A percentile compares a stretch with the other conserved stretches of the same genome.
phyloP scores from a whole-genome alignment of 2,888 invertebrate genomes.

The Lacanobia wlatinum region DNA sequence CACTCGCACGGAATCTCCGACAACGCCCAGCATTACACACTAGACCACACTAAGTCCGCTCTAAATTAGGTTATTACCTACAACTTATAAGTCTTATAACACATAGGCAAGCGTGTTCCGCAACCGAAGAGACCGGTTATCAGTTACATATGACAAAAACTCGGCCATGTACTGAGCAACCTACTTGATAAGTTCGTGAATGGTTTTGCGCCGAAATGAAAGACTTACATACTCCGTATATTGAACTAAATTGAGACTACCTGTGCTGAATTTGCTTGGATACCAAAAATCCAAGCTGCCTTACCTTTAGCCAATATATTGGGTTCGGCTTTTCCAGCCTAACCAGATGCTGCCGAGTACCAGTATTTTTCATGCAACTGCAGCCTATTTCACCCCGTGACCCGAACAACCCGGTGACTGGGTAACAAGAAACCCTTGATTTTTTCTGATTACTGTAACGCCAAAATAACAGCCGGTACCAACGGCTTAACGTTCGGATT shows the following conservation, averaged over 20 bases:
- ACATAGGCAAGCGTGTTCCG: conserved; percentile 39
- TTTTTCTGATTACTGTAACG: no score
- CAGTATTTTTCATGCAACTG: no score
- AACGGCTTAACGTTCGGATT: no score
- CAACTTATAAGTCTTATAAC: conserved; percentile 38
- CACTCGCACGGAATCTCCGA: conserved; percentile 18
- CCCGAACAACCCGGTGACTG: no score
- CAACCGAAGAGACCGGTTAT: conserved; percentile 67
- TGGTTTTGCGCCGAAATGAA: conserved; percentile 17
- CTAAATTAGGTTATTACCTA: conserved; percentile 61
- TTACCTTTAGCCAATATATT: no score
- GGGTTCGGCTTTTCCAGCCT: no score
- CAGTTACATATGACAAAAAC: conserved; percentile 67
- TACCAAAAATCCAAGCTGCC: neutral
- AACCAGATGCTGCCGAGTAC: no score
- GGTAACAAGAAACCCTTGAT: no score
- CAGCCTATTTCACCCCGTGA: no score
- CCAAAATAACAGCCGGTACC: no score
- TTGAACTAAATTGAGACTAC: neutral
- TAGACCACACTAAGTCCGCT: conserved; percentile 31
- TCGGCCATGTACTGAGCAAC: conserved; percentile 51
- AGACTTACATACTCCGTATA: neutral
- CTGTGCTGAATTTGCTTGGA: neutral
- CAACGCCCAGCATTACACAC: conserved; percentile 48
- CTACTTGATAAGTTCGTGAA: conserved; percentile 26